phyloP scores from a whole-genome alignment of 1,140 invertebrate genomes.

The Drosophila leontia region DNA sequence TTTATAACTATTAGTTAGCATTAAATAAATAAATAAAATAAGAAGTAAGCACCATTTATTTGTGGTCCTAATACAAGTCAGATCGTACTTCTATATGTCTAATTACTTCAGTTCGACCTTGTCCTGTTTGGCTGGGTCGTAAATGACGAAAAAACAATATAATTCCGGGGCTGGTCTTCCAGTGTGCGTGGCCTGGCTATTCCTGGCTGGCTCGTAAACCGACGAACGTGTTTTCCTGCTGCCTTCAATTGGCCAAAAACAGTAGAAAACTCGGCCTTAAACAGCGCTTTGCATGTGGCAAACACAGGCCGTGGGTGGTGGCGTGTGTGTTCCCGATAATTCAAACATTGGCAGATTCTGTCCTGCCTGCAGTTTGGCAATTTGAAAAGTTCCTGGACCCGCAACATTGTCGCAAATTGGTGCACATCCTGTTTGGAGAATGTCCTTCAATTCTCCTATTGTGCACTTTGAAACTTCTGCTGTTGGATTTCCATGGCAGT shows the following conservation, averaged over 20 bases:
- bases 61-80: background rate
- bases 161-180: background rate
- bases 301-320: background rate
- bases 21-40: too few relatives aligned
- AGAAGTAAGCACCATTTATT: background rate
- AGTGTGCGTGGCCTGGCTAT: slow-evolving; percentile 6
- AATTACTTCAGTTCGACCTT: slow-evolving; percentile 31
- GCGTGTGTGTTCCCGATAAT: background rate
- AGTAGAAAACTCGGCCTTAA: slow-evolving; percentile 2
- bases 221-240: slow-evolving; percentile 34
- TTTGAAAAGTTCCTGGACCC: slow-evolving; percentile 57
- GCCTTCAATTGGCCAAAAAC: slow-evolving; percentile 21
- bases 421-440: background rate
- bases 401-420: slow-evolving; percentile 60
- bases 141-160: slow-evolving; percentile 37
- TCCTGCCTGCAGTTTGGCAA: slow-evolving; percentile 18
- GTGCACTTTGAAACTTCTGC: slow-evolving; percentile 35
- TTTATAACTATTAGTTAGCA: too few relatives aligned
- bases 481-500: slow-evolving; percentile 29
- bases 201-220: slow-evolving; percentile 47
- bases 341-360: slow-evolving; percentile 20
- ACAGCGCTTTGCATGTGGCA: slow-evolving; percentile 3
- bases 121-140: slow-evolving; percentile 7
- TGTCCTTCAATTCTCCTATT: slow-evolving; percentile 5
- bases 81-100: slow-evolving; percentile 5